A percentile compares a stretch with the other conserved stretches of the same genome.
Conservation (phyloP, 2,888 invertebrate genomes). For the Chironomus riparius region DNA sequence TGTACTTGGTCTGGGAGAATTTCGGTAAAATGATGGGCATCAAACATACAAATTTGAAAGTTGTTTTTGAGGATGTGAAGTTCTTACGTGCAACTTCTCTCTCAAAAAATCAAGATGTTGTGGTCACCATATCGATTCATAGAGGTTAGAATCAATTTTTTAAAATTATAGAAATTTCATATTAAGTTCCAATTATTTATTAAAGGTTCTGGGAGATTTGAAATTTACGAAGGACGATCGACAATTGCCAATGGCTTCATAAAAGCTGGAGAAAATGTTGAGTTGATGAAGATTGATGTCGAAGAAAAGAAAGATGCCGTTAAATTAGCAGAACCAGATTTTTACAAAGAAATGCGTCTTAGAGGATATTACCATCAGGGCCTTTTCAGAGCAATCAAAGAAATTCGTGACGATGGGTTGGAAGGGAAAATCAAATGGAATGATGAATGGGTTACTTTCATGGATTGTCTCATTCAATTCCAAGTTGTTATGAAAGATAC, state of each 20-base stretch:
- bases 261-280: constrained; percentile 32
- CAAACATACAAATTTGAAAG: constrained; percentile 41
- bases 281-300: constrained; percentile 28
- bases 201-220: constrained; percentile 37
- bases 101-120: constrained; percentile 40
- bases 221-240: constrained; percentile 38
- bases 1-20: constrained; percentile 41
- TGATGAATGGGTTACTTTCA: constrained; percentile 57
- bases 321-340: constrained; percentile 33
- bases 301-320: background rate
- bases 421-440: constrained; percentile 44
- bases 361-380: constrained; percentile 48
- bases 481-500: constrained; percentile 44
- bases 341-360: constrained; percentile 45
- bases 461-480: constrained; percentile 59
- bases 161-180: no score
- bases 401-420: constrained; percentile 40
- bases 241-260: constrained; percentile 40
- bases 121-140: constrained; percentile 36
- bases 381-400: constrained; percentile 43
- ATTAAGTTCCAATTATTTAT: background rate
- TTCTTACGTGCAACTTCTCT: constrained; percentile 52
- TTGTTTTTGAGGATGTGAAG: constrained; percentile 37
- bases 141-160: constrained; percentile 28
- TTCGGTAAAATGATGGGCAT: constrained; percentile 41